These are phyloP conservation scores for Xestoiulus laeticollis DNA, from an alignment of 2,888 invertebrate species.

Conservation along the genomic window DNA sequence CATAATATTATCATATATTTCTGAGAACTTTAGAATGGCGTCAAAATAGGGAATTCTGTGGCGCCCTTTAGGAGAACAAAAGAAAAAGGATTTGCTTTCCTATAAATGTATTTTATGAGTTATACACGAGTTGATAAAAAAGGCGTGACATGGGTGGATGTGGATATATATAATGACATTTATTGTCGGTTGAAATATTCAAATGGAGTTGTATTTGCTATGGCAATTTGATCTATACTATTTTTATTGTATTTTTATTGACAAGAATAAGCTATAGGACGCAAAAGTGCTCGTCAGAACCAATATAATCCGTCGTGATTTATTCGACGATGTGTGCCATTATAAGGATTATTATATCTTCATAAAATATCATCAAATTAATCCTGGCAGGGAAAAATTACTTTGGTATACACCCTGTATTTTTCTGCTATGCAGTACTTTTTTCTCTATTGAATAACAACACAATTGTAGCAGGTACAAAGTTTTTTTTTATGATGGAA, in stretches of 20 bases:
- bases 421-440: too few species aligned
- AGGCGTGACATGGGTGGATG: background rate
- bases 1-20: too few species aligned
- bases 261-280: background rate
- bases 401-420: too few species aligned
- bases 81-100: background rate
- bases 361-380: background rate
- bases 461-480: too few species aligned
- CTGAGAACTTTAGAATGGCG: too few species aligned
- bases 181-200: constrained; percentile 3
- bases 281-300: background rate
- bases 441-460: too few species aligned
- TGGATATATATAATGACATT: background rate
- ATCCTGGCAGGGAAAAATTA: background rate
- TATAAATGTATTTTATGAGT: background rate
- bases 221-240: background rate
- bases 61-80: background rate
- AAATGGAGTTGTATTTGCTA: background rate
- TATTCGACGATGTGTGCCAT: background rate
- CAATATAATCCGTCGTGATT: background rate
- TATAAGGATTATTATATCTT: background rate
- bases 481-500: too few species aligned
- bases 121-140: background rate
- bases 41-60: background rate
- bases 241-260: constrained; percentile 16